Base-by-base conservation (phyloP, 2,797 vertebrate species). In the Lepidocolaptes lacrymiger region DNA sequence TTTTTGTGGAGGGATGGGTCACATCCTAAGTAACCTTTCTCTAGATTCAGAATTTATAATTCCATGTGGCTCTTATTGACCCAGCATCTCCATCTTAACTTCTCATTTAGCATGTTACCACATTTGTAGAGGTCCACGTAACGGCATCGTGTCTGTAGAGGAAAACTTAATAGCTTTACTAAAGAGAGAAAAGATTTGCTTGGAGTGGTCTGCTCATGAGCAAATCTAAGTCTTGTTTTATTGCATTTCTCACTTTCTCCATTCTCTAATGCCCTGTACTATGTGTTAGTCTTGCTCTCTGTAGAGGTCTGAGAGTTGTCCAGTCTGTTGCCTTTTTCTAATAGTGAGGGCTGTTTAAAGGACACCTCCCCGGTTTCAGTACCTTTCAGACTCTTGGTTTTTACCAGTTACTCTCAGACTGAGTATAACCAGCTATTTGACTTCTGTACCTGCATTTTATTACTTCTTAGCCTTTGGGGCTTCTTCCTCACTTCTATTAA, bases 181-280 rank as follows among this genome's bases (percentile, higher is more conserved):
- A 12, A 44, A 64, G 64, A 92, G 64, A 52, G 34, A 78, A 67
- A 63, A 51, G 63, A 76, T 88, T 76, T 91, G 7, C 46, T 85
- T 84, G 5, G 30, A 83, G 39, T 21, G 24, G 56, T 72, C 76
- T 84, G 36, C 39, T 83, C 61, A 62, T 84, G 54, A 43, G 62
- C 75, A 90, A 84, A 86, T 84, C 58, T 39, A 49, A 73, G 82
- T 62, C 73, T 58, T 76, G 36, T 84, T 78, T 94, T 94, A 85
- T 82, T 75, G 44, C 19, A 64, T 66, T 80, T 93, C 36, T 81
- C 48, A 88, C 78, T 93, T 91, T 91, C 83, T 78, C 83, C 21
- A 2, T 64, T 80, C 39, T 83, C 24, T 89, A 80, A 85, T 91
- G 28, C 34, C 67, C 39, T 83, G 56, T 2, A 6, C 4, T 56